Evolutionary conservation across 37 sponge, comb jelly and placozoan species (phyloP), one percentile per base, ranked within the genome.

Genomic region (Lycopodina hypogea): DNA sequence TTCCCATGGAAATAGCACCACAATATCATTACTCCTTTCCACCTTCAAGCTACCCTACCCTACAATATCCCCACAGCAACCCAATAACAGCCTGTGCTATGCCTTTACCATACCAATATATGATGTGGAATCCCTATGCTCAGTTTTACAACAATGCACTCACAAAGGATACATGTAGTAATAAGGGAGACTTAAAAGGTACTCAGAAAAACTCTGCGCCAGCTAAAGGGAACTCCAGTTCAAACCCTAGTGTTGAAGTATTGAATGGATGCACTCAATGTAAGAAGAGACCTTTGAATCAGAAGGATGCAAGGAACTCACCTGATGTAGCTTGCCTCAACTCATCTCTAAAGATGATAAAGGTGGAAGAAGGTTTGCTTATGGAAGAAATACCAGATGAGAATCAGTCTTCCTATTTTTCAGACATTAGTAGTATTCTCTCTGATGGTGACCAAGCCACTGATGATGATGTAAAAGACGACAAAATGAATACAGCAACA

Each of bases 21-120:
- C 61, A 3, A 29, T 17, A 7, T 60, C 17, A 12, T 29, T 15
- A 60, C 6, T 15, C 7, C 17, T 28, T 4, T 32, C 30, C 66
- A 28, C 30, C 66, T 33, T 65, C 66, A 2, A 65, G 34, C 12
- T 65, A 32, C 30, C 30, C 66, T 32, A 33, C 33, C 12, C 26
- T 4, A n/a, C n/a, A n/a, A 29, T 65, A 32, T 17, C 66, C 66
- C 66, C 66, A 14, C 12, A 32, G 30, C 30, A 28, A 45, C 48
- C 48, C 48, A 45, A 45, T 45, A 9, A 9, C 48, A 12, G 9
- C 48, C 17, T 65, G 30, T 65, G 66, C 66, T 34, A 65, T 29
- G 30, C 66, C 66, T 65, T 2, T 65, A 24, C 66, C 66, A 65
- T 30, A 30, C 11, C 66, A 65, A 32, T 65, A 65, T 32, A 65